Percentiles rank a stretch among this genome's conserved stretches.
Conservation (phyloP, 2,888 invertebrate species). For the Peribatodes rhomboidaria region DNA sequence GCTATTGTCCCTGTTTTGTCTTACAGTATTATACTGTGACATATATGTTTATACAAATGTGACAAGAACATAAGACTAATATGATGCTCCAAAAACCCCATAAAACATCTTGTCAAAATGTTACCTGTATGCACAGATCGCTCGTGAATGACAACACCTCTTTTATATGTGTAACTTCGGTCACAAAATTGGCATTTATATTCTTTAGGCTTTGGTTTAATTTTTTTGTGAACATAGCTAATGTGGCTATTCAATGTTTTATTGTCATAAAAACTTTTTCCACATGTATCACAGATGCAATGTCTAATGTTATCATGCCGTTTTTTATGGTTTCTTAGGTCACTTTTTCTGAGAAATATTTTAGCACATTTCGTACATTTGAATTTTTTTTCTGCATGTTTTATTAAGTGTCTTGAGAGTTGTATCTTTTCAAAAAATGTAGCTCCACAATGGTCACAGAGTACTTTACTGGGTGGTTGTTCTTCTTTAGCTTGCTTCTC, state of each 20-base stretch:
- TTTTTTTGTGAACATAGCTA: slow-evolving; percentile 1
- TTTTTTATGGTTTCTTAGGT: slow-evolving; percentile 5
- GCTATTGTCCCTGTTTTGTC: too few species aligned
- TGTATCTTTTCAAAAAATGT: neutral
- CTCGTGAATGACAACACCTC: slow-evolving; percentile 20
- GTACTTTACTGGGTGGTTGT: neutral
- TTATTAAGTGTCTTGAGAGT: neutral
- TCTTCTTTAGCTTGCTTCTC: slow-evolving; percentile 1
- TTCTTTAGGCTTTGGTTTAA: neutral
- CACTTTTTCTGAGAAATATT: neutral
- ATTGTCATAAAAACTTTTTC: neutral
- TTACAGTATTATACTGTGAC: too few species aligned
- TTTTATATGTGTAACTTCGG: slow-evolving; percentile 6
- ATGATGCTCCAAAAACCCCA: too few species aligned
- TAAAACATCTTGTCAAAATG: too few species aligned
- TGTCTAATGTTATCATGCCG: slow-evolving; percentile 8
- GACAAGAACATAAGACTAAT: too few species aligned
- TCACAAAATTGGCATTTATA: slow-evolving; percentile 29
- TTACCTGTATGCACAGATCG: slow-evolving; percentile 28
- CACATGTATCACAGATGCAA: slow-evolving; percentile 11
- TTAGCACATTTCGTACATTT: slow-evolving; percentile 24
- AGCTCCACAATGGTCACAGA: slow-evolving; percentile 8
- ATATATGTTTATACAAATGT: too few species aligned
- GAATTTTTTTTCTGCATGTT: slow-evolving; percentile 14
- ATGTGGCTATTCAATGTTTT: slow-evolving; percentile 10